Evolutionary conservation across 2,113 vertebrate genomes (phyloP), one percentile per base, ranked within the genome.

Genomic region (Tetrao urogallus): DNA sequence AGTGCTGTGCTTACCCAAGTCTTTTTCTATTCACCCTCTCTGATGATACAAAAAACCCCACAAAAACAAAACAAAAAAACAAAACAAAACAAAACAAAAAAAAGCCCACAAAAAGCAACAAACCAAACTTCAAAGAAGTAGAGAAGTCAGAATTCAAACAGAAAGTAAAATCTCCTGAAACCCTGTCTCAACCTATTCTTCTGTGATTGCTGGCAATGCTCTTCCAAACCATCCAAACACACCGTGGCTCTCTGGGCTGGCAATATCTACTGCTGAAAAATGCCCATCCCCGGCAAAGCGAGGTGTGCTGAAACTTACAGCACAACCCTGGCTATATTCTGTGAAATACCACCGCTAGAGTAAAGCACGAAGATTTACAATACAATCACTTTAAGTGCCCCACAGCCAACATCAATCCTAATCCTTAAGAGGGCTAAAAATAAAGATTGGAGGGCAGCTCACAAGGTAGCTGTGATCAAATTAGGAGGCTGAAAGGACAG

Each of bases 391-490:
- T 98, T 99, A 99, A 99, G 99, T 99, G 99, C 98, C 98, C 98
- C 98, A 98, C 98, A 99, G 99, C 99, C 98, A 98, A 99, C 99
- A 99, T 99, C 99, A 99, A 99, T 99, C 99, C 99, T 99, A 99
- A 99, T 99, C 99, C 99, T 99, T 99, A 99, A 99, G 98, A 99
- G 99, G 99, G 98, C 99, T 99, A 99, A 99, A 99, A 99, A 99
- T 99, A 99, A 99, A 99, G 99, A 99, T 98, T 98, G 98, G 98
- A 98, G 98, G 98, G 98, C 98, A 98, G 98, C 98, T 98, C 98
- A 98, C 98, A 99, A 99, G 99, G 98, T 99, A 99, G 98, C 98
- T 97, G 97, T 98, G 98, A 98, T 98, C 98, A 98, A 98, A 98
- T 98, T 98, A 98, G 98, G 98, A 98, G 98, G 98, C 98, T 98